Evolutionary conservation across 2,797 vertebrate species (phyloP).

Genomic region (Loriculus beryllinus): DNA sequence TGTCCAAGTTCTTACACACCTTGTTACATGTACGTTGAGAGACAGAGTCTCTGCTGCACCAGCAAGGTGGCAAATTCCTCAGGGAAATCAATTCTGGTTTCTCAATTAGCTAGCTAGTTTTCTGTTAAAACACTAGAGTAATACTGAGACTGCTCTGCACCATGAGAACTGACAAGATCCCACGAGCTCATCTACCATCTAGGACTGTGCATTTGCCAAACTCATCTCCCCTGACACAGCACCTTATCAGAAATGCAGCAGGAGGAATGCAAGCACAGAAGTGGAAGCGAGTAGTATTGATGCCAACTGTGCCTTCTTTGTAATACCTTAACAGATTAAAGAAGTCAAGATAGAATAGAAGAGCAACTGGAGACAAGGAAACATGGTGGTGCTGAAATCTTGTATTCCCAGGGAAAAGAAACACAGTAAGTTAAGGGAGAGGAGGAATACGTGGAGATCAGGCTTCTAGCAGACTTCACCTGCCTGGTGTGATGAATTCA

Average conservation of each 20-base stretch:
- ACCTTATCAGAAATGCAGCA: neutral
- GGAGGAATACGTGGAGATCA: neutral
- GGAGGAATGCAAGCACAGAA: neutral
- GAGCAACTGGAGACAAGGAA: neutral
- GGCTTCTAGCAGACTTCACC: neutral
- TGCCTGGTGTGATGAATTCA: neutral
- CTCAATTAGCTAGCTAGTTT: slow-evolving; percentile 35
- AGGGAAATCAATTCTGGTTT: slow-evolving; percentile 39
- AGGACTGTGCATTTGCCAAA: neutral
- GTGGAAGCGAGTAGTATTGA: neutral
- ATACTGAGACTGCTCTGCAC: neutral
- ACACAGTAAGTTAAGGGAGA: neutral
- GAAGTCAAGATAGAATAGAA: neutral
- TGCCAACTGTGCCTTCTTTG: neutral
- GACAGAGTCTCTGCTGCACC: neutral
- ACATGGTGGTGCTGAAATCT: neutral
- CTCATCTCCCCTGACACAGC: neutral
- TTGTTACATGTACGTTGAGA: neutral
- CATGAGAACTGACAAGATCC: neutral
- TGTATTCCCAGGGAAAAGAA: neutral
- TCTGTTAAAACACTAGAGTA: neutral
- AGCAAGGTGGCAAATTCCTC: slow-evolving; percentile 49
- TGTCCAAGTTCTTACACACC: slow-evolving; percentile 47
- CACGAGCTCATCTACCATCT: neutral
- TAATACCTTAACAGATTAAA: neutral